phyloP scores from a whole-genome alignment of 1,140 invertebrate species.

The Micrasema longulum region DNA sequence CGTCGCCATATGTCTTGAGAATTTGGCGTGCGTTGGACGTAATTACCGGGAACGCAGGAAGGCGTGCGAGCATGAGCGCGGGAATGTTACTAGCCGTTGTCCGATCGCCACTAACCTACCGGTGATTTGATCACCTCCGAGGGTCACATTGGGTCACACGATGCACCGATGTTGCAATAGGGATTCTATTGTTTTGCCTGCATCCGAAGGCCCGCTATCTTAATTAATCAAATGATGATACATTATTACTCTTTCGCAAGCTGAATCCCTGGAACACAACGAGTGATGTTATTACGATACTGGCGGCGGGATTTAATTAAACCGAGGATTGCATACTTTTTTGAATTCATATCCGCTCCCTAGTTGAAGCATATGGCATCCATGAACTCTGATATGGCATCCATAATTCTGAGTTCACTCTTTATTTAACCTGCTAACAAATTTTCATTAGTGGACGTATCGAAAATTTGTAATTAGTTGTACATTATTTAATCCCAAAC shows the following conservation, averaged over 20 bases:
- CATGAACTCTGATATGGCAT: too few relatives aligned
- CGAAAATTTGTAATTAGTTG: too few relatives aligned
- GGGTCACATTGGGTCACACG: conserved; percentile 41
- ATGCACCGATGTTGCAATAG: conserved; percentile 48
- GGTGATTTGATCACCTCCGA: conserved; percentile 47
- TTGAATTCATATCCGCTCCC: too few relatives aligned
- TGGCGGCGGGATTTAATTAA: background rate
- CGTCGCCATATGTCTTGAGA: too few relatives aligned
- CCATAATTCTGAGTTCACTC: too few relatives aligned
- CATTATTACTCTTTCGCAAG: conserved; percentile 38
- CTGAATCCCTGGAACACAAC: conserved; percentile 24
- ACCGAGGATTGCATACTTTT: too few relatives aligned
- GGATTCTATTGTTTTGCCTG: conserved; percentile 52
- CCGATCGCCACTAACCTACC: conserved; percentile 14
- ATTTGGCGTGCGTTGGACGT: conserved; percentile 31
- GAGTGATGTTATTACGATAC: background rate
- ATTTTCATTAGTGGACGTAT: too few relatives aligned
- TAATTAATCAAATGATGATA: conserved; percentile 54
- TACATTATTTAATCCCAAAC: too few relatives aligned
- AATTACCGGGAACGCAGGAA: conserved; percentile 26
- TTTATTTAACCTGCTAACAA: too few relatives aligned
- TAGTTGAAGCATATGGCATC: too few relatives aligned
- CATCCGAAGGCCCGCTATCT: conserved; percentile 50
- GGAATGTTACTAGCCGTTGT: conserved; percentile 20
- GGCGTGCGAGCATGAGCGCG: conserved; percentile 13